A percentile compares a stretch with the other conserved stretches of the same genome.
Evolutionary conservation across 1,140 invertebrate genomes (phyloP).

Genomic region (Bombus waltoni): DNA sequence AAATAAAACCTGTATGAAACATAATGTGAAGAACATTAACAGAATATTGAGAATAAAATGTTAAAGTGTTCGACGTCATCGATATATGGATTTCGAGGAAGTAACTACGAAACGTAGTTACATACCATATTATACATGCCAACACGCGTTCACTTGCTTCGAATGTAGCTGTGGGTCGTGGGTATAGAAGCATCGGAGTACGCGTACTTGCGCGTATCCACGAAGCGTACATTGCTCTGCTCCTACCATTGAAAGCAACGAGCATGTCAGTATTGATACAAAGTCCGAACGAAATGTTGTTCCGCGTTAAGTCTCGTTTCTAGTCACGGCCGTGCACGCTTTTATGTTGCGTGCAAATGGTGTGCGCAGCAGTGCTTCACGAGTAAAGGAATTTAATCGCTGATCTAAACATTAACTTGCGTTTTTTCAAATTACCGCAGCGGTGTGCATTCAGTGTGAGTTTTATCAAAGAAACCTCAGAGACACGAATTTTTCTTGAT

Average conservation of each 20-base stretch:
- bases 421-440: neutral
- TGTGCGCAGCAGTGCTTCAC: conserved; percentile 10
- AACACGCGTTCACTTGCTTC: neutral
- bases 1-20: neutral
- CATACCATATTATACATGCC: neutral
- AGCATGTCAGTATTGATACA: conserved; percentile 37
- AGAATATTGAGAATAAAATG: neutral
- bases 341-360: conserved; percentile 24
- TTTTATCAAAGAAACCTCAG: neutral
- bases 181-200: conserved; percentile 6
- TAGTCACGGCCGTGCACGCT: conserved; percentile 39
- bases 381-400: neutral
- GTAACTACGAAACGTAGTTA: neutral
- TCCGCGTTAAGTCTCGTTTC: conserved; percentile 36
- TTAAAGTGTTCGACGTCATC: neutral
- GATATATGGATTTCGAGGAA: neutral
- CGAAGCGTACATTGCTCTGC: conserved; percentile 6
- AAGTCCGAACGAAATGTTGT: conserved; percentile 43
- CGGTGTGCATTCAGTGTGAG: neutral
- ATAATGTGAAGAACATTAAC: neutral
- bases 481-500: neutral
- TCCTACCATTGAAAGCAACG: neutral
- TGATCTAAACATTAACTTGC: neutral
- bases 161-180: neutral
- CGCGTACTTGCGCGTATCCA: conserved; percentile 29